Evolutionary conservation across 2,888 invertebrate genomes (phyloP).

Genomic region (Conchocele bisecta): DNA sequence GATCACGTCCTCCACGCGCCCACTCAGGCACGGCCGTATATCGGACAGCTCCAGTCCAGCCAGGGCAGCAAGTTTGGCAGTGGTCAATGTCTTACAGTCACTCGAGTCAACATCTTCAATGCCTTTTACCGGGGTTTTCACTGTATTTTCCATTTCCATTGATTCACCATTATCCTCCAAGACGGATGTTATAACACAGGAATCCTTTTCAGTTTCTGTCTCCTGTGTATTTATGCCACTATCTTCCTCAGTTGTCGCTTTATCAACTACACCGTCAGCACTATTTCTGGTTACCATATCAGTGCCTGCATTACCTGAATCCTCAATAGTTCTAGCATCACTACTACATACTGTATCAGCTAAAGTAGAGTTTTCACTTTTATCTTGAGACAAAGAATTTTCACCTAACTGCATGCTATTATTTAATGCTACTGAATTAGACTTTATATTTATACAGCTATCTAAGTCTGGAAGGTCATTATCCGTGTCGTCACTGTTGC

Average conservation of each 20-base stretch:
- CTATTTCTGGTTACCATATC: neutral
- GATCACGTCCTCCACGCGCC: constrained; percentile 85
- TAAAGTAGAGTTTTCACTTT: neutral
- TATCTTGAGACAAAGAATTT: too few species aligned
- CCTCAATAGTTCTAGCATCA: neutral
- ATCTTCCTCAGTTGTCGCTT: neutral
- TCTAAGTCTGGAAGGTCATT: too few species aligned
- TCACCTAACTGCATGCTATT: too few species aligned
- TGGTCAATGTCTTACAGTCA: too few species aligned
- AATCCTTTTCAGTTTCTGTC: constrained; percentile 11
- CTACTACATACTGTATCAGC: neutral
- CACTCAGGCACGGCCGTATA: constrained; percentile 85
- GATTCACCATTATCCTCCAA: too few species aligned
- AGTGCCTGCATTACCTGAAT: constrained; percentile 82
- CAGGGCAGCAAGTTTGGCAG: constrained; percentile 50
- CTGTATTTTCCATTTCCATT: constrained; percentile 7
- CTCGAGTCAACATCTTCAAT: constrained; percentile 26
- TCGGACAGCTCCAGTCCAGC: constrained; percentile 50
- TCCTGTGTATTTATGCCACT: constrained; percentile 11
- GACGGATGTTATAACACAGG: too few species aligned
- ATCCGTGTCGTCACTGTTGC: too few species aligned
- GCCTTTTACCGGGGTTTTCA: constrained; percentile 3
- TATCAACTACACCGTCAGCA: constrained; percentile 1
- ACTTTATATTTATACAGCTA: too few species aligned
- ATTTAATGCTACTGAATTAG: too few species aligned